These are phyloP conservation scores for Psilopsiagon aurifrons DNA, from an alignment of 2,113 vertebrate genomes.

Conservation along the genomic window DNA sequence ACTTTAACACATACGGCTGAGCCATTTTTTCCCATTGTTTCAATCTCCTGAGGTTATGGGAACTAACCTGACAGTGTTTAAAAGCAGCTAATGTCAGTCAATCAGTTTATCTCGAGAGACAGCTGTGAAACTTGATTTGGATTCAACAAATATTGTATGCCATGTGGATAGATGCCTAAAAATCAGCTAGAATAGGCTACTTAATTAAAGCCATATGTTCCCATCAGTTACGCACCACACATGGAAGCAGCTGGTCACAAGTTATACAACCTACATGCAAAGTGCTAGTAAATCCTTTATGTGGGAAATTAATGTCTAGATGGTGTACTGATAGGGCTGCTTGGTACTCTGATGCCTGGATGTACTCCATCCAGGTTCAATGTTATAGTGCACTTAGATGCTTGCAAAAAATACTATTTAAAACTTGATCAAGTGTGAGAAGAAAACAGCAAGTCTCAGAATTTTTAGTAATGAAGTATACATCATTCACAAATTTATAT, in stretches of 20 bases:
- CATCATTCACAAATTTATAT: background rate
- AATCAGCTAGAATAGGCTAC: constrained; percentile 75
- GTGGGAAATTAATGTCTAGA: constrained; percentile 32
- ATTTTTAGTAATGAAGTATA: background rate
- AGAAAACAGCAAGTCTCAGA: background rate
- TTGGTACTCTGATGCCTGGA: background rate
- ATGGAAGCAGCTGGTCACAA: constrained; percentile 71
- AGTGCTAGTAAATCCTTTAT: constrained; percentile 54
- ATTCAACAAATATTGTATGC: constrained; percentile 72
- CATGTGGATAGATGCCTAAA: constrained; percentile 76
- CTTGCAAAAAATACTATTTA: background rate
- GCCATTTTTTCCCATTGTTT: constrained; percentile 6
- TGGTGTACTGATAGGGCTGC: constrained; percentile 11
- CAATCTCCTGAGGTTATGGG: constrained; percentile 35
- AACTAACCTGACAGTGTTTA: constrained; percentile 63
- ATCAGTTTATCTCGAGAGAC: constrained; percentile 72
- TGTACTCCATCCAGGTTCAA: background rate
- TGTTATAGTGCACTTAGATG: background rate
- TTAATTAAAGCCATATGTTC: constrained; percentile 78
- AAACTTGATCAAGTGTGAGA: background rate
- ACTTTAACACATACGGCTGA: background rate
- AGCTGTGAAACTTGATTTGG: constrained; percentile 76
- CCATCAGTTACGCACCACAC: constrained; percentile 57
- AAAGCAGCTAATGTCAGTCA: constrained; percentile 70
- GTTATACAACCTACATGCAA: constrained; percentile 65